A percentile compares a stretch with the other conserved stretches of the same genome.
phyloP scores from a whole-genome alignment of 2,888 invertebrate species.

The Machimus rusticus region DNA sequence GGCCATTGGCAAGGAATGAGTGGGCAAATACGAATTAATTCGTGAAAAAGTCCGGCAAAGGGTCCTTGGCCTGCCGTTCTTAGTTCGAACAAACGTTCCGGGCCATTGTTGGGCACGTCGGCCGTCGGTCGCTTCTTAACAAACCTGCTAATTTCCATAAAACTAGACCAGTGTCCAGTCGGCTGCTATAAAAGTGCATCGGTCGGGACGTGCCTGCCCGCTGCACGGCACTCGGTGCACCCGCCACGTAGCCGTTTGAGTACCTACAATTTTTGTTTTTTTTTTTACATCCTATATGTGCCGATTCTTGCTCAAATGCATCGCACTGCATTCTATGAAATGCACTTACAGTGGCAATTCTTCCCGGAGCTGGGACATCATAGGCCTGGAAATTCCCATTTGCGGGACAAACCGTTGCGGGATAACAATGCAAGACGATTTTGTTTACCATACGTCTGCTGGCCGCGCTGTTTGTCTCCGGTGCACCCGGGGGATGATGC shows the following conservation, averaged over 20 bases:
- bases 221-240: background rate
- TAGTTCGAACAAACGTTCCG: background rate
- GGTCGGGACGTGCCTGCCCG: background rate
- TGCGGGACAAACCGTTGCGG: background rate
- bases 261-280: background rate
- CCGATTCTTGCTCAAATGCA: background rate
- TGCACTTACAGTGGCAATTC: background rate
- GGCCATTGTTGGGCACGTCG: background rate
- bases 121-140: background rate
- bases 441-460: conserved; percentile 15
- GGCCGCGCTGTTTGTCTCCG: background rate
- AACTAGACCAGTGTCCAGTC: background rate
- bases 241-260: background rate
- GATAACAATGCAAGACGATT: conserved; percentile 18
- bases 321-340: background rate
- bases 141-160: conserved; percentile 1
- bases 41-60: background rate
- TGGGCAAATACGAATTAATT: background rate
- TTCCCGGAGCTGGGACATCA: background rate
- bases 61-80: background rate
- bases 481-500: background rate
- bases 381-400: background rate
- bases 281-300: background rate
- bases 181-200: background rate
- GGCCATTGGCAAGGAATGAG: background rate